Evolutionary conservation across 2,888 invertebrate species (phyloP), one percentile per base, ranked within the genome.

Genomic region (Drosophila mimica): DNA sequence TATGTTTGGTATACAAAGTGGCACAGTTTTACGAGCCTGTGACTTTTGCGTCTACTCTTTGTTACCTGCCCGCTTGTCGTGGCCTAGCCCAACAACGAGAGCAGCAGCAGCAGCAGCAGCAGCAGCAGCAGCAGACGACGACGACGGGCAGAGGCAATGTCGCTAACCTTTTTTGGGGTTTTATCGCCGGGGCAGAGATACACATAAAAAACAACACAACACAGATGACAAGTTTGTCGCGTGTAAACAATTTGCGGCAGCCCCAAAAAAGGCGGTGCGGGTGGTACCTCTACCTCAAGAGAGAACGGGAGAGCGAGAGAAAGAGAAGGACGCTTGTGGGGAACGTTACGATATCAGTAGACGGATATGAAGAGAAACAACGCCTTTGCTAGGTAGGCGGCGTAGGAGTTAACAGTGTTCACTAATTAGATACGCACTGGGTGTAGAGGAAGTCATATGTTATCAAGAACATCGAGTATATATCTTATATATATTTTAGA

Each of bases 131-230:
- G 43, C 56, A 58, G 46, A 13, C 20, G 52, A 20, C 52, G 59
- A 54, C 49, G 9, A 65, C 56, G 67, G 60, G 70, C 85, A 79
- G 74, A 71, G 59, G 63, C 76, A 80, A 75, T 75, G 89, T 86
- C 89, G 84, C 88, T 80, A 87, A 89, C 85, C 89, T 89, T 86
- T 85, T 83, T 84, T 78, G 84, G 79, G 74, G 71, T 79, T 89
- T 84, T 82, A 82, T 81, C 82, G 66, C 65, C 71, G 43, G 56
- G 31, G 43, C 70, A 54, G 52, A 63, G 73, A 71, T 54, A 70
- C 67, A 81, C 80, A 76, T 65, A 71, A 62, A 76, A 65, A 66
- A 51, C 66, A 66, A 51, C 66, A 76, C 52, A 80, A 64, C 76
- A 67, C 56, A 74, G 62, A 84, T 89, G 85, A 86, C 85, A 89